Base-by-base conservation (phyloP, 1,140 invertebrate species). In the Zelostemma sp. region DNA sequence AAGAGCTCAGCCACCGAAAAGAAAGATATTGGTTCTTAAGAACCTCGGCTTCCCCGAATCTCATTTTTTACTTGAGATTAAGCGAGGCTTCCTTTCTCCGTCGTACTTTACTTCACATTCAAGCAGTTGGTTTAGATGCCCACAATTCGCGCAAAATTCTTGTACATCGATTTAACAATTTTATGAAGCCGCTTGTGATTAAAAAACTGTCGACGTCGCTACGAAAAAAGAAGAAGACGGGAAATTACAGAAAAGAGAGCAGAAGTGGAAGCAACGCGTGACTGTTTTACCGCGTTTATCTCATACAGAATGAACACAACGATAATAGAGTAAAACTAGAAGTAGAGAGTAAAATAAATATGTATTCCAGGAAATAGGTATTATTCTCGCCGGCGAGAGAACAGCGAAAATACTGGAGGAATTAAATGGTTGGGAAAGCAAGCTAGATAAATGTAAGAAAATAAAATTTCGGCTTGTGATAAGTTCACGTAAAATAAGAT, bases 201-300 rank as follows among this genome's bases (percentile, higher is more conserved):
- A n/a, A n/a, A n/a, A n/a, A n/a, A n/a, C n/a, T n/a, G n/a, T n/a
- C n/a, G n/a, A n/a, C n/a, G n/a, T n/a, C n/a, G 25, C 28, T 19
- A 14, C 14, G 31, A 19, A 48, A n/a, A 28, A n/a, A 31, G 40
- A 25, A 15, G 49, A 45, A 55, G 48, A 58, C 12, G 6, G 0
- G 6, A 15, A 25, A 8, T 16, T 49, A 67, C n/a, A 31, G 28
- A 48, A 56, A 40, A 16, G 56, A 61, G 43, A 56, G 40, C 28
- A 41, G 14, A 19, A 51, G 28, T 33, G 41, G n/a, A 64, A 67
- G 57, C 53, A 51, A 41, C 63, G 70, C 57, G 66, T 69, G 68
- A 74, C 71, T 68, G 61, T 61, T 65, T 58, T 53, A 50, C 33
- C 47, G 51, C 72, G 68, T 74, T 72, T 72, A 61, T 72, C 68